Conservation (phyloP, 2,797 vertebrate genomes). For the Diceros bicornis region DNA sequence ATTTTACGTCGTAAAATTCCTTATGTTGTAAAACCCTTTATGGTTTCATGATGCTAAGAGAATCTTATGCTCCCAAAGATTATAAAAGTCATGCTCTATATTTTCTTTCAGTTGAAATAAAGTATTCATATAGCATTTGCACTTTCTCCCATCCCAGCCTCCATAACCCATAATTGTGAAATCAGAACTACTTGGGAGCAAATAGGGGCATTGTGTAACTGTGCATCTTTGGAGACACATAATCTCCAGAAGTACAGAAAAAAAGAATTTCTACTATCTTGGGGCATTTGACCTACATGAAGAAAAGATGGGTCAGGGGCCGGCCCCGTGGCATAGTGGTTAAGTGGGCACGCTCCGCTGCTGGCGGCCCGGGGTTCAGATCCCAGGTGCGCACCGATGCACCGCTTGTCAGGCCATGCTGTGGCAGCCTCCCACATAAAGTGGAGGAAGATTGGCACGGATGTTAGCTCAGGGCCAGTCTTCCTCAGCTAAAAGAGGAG, state of each 20-base stretch:
- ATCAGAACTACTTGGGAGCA: neutral
- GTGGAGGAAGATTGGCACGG: no score
- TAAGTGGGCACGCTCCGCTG: no score
- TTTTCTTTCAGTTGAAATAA: slow-evolving; percentile 62
- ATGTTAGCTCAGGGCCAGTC: no score
- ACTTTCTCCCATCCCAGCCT: neutral
- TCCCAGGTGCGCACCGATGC: no score
- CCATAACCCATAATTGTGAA: neutral
- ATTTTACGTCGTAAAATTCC: slow-evolving; percentile 51
- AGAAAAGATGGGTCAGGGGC: slow-evolving; percentile 18
- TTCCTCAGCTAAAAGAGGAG: no score
- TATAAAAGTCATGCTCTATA: slow-evolving; percentile 37
- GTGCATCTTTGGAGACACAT: neutral
- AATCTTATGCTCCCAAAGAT: slow-evolving; percentile 45
- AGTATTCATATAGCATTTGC: neutral
- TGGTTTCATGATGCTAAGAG: slow-evolving; percentile 23
- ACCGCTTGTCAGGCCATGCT: no score
- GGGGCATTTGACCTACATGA: neutral
- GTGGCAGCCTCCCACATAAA: no score
- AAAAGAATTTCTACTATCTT: slow-evolving; percentile 43
- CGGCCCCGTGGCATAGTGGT: no score
- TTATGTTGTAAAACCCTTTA: slow-evolving; percentile 53
- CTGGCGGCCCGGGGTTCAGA: no score
- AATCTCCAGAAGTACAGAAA: slow-evolving; percentile 27
- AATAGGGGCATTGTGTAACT: neutral